phyloP scores from a whole-genome alignment of 2,113 vertebrate species.

The Trichechus manatus region DNA sequence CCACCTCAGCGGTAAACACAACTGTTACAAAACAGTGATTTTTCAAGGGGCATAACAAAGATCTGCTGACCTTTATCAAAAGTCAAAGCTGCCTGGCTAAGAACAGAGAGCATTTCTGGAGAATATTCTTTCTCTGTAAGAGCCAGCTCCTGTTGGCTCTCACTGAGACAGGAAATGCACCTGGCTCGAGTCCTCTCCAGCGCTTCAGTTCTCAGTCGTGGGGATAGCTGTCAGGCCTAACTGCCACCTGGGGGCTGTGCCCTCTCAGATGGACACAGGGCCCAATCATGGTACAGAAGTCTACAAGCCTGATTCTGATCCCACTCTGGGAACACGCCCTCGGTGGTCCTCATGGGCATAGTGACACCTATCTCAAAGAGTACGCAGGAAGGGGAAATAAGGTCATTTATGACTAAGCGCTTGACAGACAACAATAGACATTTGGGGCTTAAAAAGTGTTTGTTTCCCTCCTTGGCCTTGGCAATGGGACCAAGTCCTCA shows the following conservation, averaged over 20 bases:
- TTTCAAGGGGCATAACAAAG: slow-evolving; percentile 54
- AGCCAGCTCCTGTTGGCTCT: not conserved
- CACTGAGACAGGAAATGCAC: slow-evolving; percentile 43
- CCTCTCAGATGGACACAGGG: not conserved
- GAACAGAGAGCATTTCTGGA: slow-evolving; percentile 59
- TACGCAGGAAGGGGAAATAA: slow-evolving; percentile 40
- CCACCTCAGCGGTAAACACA: not conserved
- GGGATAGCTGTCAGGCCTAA: not conserved
- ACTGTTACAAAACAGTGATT: slow-evolving; percentile 65
- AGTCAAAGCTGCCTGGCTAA: slow-evolving; percentile 48
- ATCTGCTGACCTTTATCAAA: slow-evolving; percentile 73
- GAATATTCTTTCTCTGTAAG: not conserved
- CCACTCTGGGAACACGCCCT: slow-evolving; percentile 22
- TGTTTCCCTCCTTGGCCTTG: not conserved
- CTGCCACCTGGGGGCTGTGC: not conserved
- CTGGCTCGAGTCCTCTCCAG: not conserved
- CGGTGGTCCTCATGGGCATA: not conserved
- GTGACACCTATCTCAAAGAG: slow-evolving; percentile 11
- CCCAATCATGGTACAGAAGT: not conserved
- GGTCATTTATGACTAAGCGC: not conserved
- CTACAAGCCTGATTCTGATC: not conserved
- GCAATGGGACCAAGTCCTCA: not conserved
- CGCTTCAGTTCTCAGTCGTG: not conserved
- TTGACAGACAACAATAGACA: not conserved
- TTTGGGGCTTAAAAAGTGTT: not conserved